Base-by-base conservation (phyloP, 2,113 vertebrate genomes). In the Notarius lentiginosus region DNA sequence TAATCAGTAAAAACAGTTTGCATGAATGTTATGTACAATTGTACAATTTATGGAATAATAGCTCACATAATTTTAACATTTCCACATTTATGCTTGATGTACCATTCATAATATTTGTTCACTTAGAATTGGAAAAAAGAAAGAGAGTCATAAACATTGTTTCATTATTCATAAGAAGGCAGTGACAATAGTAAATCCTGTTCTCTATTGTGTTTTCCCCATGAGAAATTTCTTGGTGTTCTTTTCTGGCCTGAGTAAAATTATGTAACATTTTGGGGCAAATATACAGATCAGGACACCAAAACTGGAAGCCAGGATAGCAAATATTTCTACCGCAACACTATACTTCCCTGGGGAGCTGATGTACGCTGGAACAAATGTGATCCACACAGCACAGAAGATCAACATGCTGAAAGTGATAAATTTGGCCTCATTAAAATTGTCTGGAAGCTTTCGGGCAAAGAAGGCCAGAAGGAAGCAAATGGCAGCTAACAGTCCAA, bases 371-470 rank as follows among this genome's bases (percentile, higher is more conserved):
- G 95, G 95, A 20, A 95, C 90, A 82, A 95, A 95, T 1, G 93
- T 89, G 7, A 95, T 84, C 95, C 95, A 95, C 2, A 95, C 91
- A 12, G 91, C 93, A 72, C 93, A 94, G 89, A 96, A 95, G 55
- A 95, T 95, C 87, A 96, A 82, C 94, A 95, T 95, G 91, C 95
- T 95, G 89, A 95, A 95, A 73, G 94, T 95, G 91, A 96, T 95
- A 66, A 94, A 88, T 81, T 93, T 94, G 27, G 92, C 92, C 63
- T 94, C 93, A 11, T 93, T 94, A 47, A 93, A 93, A 51, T 91
- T 92, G 61, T 92, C 92, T 4, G 93, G 95, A 22, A 95, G 92
- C 86, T 95, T 95, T n/a, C 94, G 90, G 30, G 94, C 94, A 5
- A 95, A 85, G 87, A 95, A 96, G 27, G 94, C 94, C 89, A 95